These are phyloP conservation scores for Thaumatotibia leucotreta DNA, from an alignment of 1,140 invertebrate genomes.

Conservation along the genomic window DNA sequence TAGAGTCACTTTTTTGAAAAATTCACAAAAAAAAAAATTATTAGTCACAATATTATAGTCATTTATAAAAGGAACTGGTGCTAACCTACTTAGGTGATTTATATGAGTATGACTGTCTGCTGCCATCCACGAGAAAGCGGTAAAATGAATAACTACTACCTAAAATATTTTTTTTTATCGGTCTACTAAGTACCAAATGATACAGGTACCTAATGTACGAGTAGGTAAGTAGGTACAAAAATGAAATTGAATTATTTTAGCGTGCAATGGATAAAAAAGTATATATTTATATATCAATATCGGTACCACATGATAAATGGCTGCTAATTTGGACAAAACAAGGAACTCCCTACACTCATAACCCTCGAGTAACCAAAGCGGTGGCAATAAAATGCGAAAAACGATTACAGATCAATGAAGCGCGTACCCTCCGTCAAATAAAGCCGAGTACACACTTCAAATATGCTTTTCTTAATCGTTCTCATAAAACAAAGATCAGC, in stretches of 20 bases:
- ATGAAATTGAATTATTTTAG: slow-evolving; percentile 24
- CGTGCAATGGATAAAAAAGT: background rate
- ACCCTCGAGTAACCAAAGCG: slow-evolving; percentile 54
- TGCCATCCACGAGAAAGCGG: too few species aligned
- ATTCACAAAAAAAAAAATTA: too few species aligned
- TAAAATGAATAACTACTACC: too few species aligned
- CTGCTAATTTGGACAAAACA: slow-evolving; percentile 41
- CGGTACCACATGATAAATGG: background rate
- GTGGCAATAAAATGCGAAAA: slow-evolving; percentile 68
- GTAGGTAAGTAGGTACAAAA: too few species aligned
- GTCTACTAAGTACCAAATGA: too few species aligned
- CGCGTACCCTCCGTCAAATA: slow-evolving; percentile 69
- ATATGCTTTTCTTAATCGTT: slow-evolving; percentile 77
- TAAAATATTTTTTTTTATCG: too few species aligned
- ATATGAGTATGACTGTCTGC: too few species aligned
- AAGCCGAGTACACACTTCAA: slow-evolving; percentile 74
- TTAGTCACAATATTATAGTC: too few species aligned
- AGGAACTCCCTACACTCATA: slow-evolving; percentile 42
- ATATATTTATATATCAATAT: background rate
- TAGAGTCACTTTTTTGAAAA: too few species aligned
- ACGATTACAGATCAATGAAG: slow-evolving; percentile 75
- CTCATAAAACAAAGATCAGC: slow-evolving; percentile 76
- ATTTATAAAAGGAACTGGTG: too few species aligned
- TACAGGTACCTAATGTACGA: too few species aligned
- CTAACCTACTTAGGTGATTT: too few species aligned